phyloP scores from a whole-genome alignment of 1,140 invertebrate genomes.

The Anastrepha ludens region DNA sequence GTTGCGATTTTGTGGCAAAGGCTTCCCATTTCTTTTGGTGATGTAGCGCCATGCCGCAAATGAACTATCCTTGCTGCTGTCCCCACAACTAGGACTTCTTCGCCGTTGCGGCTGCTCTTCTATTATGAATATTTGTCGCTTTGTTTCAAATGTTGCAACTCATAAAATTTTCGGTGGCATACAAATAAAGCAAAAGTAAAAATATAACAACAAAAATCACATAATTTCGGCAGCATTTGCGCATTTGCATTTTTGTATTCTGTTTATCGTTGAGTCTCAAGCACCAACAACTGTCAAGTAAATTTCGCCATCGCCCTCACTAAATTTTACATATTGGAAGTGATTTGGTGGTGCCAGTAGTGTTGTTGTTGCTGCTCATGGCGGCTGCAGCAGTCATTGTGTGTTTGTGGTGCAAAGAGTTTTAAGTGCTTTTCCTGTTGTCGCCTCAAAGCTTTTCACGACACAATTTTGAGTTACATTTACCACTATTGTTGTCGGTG shows the following conservation, averaged over 20 bases:
- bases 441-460: slow-evolving; percentile 46
- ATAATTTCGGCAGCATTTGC: slow-evolving; percentile 4
- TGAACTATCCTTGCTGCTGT: background rate
- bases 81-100: background rate
- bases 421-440: slow-evolving; percentile 49
- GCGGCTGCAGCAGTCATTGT: background rate
- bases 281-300: slow-evolving; percentile 23
- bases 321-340: background rate
- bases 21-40: background rate
- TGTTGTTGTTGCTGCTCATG: slow-evolving; percentile 18
- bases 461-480: slow-evolving; percentile 44
- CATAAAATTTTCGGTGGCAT: slow-evolving; percentile 33
- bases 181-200: background rate
- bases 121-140: slow-evolving; percentile 24
- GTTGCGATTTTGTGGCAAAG: slow-evolving; percentile 29
- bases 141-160: slow-evolving; percentile 42
- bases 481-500: slow-evolving; percentile 38
- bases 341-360: background rate
- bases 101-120: background rate
- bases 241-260: slow-evolving; percentile 32
- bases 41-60: background rate
- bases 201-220: slow-evolving; percentile 21
- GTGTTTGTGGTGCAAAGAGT: slow-evolving; percentile 25
- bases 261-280: slow-evolving; percentile 14
- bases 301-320: slow-evolving; percentile 15